A percentile compares a stretch with the other conserved stretches of the same genome.
These are phyloP conservation scores for Muscicapa striata DNA, from an alignment of 2,797 vertebrate species.

Conservation along the genomic window DNA sequence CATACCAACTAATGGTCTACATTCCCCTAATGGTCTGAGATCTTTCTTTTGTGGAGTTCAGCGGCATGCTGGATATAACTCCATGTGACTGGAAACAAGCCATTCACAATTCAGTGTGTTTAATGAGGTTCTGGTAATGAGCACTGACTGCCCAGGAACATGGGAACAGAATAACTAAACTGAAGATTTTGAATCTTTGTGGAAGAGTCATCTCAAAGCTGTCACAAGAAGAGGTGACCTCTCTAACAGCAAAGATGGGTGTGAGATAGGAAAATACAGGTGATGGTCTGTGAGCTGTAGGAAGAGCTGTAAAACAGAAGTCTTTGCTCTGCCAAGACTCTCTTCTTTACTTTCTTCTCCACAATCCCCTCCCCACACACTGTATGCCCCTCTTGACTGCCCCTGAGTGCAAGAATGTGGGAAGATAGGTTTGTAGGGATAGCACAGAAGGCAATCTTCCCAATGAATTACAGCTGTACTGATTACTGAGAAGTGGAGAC, in stretches of 20 bases:
- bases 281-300: not conserved
- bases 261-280: not conserved
- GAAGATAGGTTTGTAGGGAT: too few species aligned
- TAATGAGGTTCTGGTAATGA: slow-evolving; percentile 4
- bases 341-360: not conserved
- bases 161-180: not conserved
- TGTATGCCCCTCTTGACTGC: not conserved
- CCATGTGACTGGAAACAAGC: not conserved
- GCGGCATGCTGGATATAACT: not conserved
- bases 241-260: not conserved
- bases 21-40: not conserved
- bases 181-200: not conserved
- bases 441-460: too few species aligned
- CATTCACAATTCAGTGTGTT: not conserved
- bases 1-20: not conserved
- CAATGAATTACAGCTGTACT: too few species aligned
- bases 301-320: not conserved
- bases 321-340: not conserved
- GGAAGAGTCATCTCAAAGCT: not conserved
- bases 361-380: rapidly evolving
- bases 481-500: too few species aligned
- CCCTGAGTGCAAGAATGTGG: too few species aligned
- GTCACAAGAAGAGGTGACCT: not conserved
- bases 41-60: not conserved
- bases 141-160: not conserved